These are phyloP conservation scores for Corynorhinus townsendii DNA, from an alignment of 2,113 vertebrate genomes.

Conservation along the genomic window DNA sequence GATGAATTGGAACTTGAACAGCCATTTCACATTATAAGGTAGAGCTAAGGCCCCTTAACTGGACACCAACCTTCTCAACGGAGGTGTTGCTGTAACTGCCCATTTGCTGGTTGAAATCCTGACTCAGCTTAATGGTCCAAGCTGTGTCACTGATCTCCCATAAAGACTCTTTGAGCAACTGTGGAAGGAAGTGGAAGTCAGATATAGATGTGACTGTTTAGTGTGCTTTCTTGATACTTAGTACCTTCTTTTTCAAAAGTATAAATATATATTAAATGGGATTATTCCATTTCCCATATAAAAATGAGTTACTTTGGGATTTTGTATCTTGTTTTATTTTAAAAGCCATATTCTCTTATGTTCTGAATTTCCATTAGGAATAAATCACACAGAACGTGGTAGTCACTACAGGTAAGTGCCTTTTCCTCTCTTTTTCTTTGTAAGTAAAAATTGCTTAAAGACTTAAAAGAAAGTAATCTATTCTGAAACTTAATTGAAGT, in stretches of 20 bases:
- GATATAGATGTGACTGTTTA: not conserved
- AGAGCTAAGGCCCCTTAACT: not conserved
- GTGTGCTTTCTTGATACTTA: not conserved
- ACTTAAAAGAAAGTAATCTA: not conserved
- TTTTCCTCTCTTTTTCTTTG: not conserved
- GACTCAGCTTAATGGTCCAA: conserved; percentile 68
- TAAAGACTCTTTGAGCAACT: conserved; percentile 70
- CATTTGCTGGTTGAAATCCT: conserved; percentile 67
- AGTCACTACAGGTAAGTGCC: not conserved
- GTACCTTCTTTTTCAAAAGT: not conserved
- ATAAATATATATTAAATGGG: not conserved
- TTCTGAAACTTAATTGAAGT: conserved; percentile 20
- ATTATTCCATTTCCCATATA: not conserved
- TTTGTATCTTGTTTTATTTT: not conserved
- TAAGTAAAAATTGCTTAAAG: not conserved
- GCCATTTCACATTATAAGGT: not conserved
- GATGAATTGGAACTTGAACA: not conserved
- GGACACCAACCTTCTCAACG: conserved; percentile 64
- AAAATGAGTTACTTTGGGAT: not conserved
- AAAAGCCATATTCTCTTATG: not conserved
- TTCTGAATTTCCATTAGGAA: not conserved
- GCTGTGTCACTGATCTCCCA: conserved; percentile 45
- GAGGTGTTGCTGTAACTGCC: conserved; percentile 55
- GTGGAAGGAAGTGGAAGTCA: conserved; percentile 1
- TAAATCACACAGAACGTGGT: not conserved